These are phyloP conservation scores for Mobula birostris DNA, from an alignment of 2,113 vertebrate genomes.

Conservation along the genomic window DNA sequence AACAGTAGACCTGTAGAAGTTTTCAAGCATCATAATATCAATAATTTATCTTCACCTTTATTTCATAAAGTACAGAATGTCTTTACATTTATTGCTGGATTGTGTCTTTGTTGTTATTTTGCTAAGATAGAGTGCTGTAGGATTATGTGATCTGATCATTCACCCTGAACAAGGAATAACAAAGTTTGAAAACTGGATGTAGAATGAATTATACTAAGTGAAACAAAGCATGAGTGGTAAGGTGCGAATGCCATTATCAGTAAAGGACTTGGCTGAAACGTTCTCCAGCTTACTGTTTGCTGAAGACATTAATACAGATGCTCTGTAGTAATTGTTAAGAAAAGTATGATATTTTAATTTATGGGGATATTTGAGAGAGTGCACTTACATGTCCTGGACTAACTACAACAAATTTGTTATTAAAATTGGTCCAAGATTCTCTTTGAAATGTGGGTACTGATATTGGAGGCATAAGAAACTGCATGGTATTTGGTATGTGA, in stretches of 20 bases:
- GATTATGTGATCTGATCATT: background rate
- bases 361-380: background rate
- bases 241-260: background rate
- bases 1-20: too few relatives aligned
- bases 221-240: background rate
- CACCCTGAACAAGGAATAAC: background rate
- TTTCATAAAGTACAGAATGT: background rate
- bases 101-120: background rate
- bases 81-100: background rate
- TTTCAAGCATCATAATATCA: too few relatives aligned
- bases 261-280: background rate
- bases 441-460: background rate
- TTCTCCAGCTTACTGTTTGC: background rate
- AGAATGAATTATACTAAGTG: background rate
- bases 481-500: too few relatives aligned
- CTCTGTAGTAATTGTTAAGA: background rate
- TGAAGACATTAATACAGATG: background rate
- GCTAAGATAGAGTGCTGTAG: background rate
- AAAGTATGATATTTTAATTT: background rate
- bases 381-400: background rate
- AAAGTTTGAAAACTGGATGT: background rate
- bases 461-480: too few relatives aligned
- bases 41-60: background rate
- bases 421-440: background rate
- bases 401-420: background rate